A percentile compares a stretch with the other conserved stretches of the same genome.
Evolutionary conservation across 2,113 vertebrate genomes (phyloP).

Genomic region (Desmodus rotundus): DNA sequence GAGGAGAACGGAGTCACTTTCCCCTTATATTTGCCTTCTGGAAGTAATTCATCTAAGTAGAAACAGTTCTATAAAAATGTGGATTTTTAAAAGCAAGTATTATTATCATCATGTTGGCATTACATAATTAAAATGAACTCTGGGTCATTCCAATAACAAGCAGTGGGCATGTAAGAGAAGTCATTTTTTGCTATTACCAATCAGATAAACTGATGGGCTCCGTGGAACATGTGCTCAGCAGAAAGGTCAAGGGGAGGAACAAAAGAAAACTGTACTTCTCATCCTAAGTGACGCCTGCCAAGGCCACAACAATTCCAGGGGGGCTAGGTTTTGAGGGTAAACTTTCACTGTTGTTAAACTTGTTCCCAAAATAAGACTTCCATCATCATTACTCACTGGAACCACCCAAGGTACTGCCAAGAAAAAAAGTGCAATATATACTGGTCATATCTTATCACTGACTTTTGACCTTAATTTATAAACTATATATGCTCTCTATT

Average conservation of each 20-base stretch:
- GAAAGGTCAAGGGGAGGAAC: conserved; percentile 17
- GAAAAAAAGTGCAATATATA: not conserved
- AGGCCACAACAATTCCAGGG: not conserved
- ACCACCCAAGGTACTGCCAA: not conserved
- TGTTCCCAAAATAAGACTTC: not conserved
- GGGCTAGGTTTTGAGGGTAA: not conserved
- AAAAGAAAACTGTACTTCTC: not conserved
- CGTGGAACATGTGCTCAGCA: conserved; percentile 41
- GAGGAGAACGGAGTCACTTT: conserved; percentile 35
- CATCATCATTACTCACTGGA: conserved; percentile 2
- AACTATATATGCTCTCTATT: not conserved
- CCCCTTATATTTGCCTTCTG: conserved; percentile 42
- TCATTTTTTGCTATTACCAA: not conserved
- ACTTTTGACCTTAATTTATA: not conserved
- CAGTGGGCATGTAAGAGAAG: not conserved
- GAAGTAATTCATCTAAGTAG: conserved; percentile 54
- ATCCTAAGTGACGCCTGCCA: not conserved
- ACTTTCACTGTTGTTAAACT: conserved; percentile 6
- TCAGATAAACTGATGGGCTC: conserved; percentile 42
- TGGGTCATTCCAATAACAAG: conserved; percentile 34
- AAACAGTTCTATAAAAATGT: conserved; percentile 54
- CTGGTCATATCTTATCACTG: not conserved
- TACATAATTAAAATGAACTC: conserved; percentile 58
- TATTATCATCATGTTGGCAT: conserved; percentile 21
- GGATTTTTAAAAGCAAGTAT: conserved; percentile 40